These are phyloP conservation scores for Hippopotamyrus pictus DNA, from an alignment of 2,797 vertebrate species.

Conservation along the genomic window DNA sequence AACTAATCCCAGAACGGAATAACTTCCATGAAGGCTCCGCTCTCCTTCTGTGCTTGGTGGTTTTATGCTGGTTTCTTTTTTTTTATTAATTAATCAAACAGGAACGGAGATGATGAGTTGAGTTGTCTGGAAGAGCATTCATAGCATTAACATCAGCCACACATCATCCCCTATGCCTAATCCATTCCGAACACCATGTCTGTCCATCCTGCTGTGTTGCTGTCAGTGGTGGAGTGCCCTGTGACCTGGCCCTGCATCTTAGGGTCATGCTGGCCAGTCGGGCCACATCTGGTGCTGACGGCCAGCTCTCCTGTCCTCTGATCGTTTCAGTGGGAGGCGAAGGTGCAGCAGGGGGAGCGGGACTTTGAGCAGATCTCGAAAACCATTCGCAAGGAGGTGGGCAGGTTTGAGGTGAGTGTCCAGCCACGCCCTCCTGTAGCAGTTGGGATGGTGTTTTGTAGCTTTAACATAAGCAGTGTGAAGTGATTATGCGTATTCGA, in stretches of 20 bases:
- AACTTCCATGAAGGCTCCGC: background rate
- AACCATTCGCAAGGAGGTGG: constrained; percentile 91
- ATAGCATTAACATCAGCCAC: background rate
- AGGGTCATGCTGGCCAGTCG: background rate
- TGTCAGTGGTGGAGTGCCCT: background rate
- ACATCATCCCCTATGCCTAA: background rate
- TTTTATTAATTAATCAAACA: background rate
- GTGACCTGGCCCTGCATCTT: background rate
- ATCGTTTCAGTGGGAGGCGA: constrained; percentile 78
- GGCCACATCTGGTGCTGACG: background rate
- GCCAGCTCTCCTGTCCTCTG: constrained; percentile 41
- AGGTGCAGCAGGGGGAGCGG: constrained; percentile 91
- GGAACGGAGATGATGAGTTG: background rate
- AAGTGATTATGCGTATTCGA: background rate
- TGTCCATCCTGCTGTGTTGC: background rate
- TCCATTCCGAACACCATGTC: background rate
- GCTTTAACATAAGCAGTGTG: background rate
- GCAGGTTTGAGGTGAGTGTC: constrained; percentile 84
- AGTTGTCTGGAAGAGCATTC: background rate
- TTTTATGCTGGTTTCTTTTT: background rate
- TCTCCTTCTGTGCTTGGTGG: background rate
- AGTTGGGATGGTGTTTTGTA: background rate
- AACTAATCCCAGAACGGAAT: background rate
- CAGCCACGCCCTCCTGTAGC: constrained; percentile 24
- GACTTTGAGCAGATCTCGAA: constrained; percentile 97